These are phyloP conservation scores for Thymelicus acteon DNA, from an alignment of 2,888 invertebrate genomes.

Conservation along the genomic window DNA sequence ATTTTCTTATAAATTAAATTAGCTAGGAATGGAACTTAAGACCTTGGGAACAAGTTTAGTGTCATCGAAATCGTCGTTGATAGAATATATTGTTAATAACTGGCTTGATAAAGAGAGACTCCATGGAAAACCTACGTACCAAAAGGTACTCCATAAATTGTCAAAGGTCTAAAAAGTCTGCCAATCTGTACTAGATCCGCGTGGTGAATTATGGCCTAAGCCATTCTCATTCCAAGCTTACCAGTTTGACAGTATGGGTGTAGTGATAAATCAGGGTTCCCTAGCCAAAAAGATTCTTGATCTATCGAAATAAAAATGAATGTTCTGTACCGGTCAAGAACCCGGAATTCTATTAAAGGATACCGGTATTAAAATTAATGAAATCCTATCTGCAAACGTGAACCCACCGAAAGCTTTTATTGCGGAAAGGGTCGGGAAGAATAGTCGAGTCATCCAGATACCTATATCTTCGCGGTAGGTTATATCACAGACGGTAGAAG, in stretches of 20 bases:
- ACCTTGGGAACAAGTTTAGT: too few species aligned
- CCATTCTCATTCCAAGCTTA: neutral
- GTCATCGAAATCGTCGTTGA: too few species aligned
- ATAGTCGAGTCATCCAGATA: conserved; percentile 15
- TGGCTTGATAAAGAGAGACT: too few species aligned
- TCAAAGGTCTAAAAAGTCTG: neutral
- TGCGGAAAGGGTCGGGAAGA: conserved; percentile 13
- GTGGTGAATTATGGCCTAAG: neutral
- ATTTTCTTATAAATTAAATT: too few species aligned
- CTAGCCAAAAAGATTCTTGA: neutral
- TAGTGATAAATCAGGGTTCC: neutral
- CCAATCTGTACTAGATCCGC: neutral
- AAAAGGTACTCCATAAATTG: too few species aligned
- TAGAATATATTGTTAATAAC: too few species aligned
- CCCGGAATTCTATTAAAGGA: conserved; percentile 1
- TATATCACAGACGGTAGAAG: conserved; percentile 5
- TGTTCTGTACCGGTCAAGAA: conserved; percentile 7
- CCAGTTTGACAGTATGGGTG: neutral
- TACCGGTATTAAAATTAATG: conserved; percentile 19
- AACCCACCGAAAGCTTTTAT: conserved; percentile 16
- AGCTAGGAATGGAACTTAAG: too few species aligned
- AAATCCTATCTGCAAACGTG: conserved; percentile 17
- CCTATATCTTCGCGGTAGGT: neutral
- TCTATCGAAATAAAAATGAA: conserved; percentile 1
- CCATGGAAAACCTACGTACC: too few species aligned